Evolutionary conservation across 2,113 vertebrate genomes (phyloP).

Genomic region (Axis porcinus): DNA sequence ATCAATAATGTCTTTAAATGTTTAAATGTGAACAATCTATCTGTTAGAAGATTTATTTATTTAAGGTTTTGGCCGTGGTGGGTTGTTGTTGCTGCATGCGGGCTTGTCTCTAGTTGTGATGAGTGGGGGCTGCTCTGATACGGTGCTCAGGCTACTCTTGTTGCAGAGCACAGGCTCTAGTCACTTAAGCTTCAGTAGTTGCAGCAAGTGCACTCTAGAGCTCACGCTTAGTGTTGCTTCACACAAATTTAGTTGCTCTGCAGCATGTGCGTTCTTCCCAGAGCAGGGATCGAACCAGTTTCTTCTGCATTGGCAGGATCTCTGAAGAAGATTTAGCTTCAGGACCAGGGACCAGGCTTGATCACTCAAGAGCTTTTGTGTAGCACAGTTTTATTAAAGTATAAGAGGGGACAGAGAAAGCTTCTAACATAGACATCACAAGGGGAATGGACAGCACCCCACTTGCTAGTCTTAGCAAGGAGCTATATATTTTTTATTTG

Average conservation of each 20-base stretch:
- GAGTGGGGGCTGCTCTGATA: not conserved
- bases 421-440: not conserved
- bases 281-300: not conserved
- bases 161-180: not conserved
- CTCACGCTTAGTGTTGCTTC: not conserved
- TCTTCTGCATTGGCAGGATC: not conserved
- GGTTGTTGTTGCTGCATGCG: not conserved
- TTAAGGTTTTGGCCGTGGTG: not conserved
- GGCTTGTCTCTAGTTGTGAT: not conserved
- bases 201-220: not conserved
- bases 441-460: not conserved
- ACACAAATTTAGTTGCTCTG: not conserved
- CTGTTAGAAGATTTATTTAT: not conserved
- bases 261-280: not conserved
- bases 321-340: not conserved
- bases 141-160: not conserved
- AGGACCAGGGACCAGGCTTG: not conserved
- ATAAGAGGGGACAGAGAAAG: not conserved
- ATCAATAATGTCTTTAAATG: not conserved
- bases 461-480: not conserved
- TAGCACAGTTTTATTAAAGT: not conserved
- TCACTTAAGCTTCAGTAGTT: not conserved
- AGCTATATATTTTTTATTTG: not conserved
- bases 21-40: not conserved
- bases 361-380: not conserved